Base-by-base conservation (phyloP, 2,888 invertebrate species). In the Tetragonisca angustula region DNA sequence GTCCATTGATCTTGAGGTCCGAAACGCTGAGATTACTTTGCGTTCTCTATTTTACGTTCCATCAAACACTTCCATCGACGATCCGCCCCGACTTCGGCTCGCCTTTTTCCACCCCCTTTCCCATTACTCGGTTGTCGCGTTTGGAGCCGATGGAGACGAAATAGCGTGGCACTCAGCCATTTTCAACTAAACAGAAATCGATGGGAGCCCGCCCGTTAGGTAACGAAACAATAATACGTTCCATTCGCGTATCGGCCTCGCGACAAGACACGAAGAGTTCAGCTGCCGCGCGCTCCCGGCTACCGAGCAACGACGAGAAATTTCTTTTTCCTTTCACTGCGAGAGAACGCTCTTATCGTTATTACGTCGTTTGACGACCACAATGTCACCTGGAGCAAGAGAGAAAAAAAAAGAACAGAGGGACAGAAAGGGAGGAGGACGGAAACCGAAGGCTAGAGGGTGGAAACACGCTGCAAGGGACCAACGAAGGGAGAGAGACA, bases 281-380 rank as follows among this genome's bases (percentile, higher is more conserved):
- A 52, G 67, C 54, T n/a, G 49, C 49, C 32, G 32, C 32, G 32
- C 32, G 32, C 0, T 21, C 65, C 32, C 27, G n/a, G 32, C 19
- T 6, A 36, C 59, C 67, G 83, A 76, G 27, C 62, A 74, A 67
- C 69, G 70, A 50, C 50, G 56, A 70, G 50, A 65, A 75, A 76
- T 32, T 32, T 78, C 76, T 27, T 70, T 54, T 70, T 84, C 80
- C 52, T 76, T 74, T 49, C 61, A 32, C 76, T 68, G 61, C 49
- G 17, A 27, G 61, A 61, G 77, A 81, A 83, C 69, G 77, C 85
- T 89, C 81, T 89, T 85, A 89, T 82, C 84, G 82, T 84, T 89
- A 87, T 85, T 89, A 81, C 84, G 77, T 59, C 83, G 81, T 82
- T 89, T 83, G 80, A 80, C 71, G 69, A 71, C 61, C 76, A 85